These are phyloP conservation scores for Pseudoips prasinana DNA, from an alignment of 2,888 invertebrate species.

Conservation along the genomic window DNA sequence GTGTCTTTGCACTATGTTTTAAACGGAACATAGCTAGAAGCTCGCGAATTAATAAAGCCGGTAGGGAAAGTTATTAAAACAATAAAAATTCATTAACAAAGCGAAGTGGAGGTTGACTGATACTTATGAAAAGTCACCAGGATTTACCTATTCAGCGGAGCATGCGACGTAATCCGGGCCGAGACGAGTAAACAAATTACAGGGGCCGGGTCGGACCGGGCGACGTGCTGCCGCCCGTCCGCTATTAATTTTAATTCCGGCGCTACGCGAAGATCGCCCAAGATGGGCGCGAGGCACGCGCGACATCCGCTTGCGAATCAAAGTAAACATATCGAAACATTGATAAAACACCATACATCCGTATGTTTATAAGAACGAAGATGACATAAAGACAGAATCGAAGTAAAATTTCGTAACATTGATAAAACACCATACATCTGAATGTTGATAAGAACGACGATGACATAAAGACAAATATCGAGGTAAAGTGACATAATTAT, in stretches of 20 bases:
- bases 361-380: too few relatives aligned
- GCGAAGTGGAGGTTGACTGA: slow-evolving; percentile 34
- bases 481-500: too few relatives aligned
- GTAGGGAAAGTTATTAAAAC: slow-evolving; percentile 21
- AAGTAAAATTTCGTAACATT: too few relatives aligned
- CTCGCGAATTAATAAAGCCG: neutral
- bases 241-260: slow-evolving; percentile 81
- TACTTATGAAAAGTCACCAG: slow-evolving; percentile 58
- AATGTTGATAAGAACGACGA: too few relatives aligned
- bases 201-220: slow-evolving; percentile 55
- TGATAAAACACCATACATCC: slow-evolving; percentile 13
- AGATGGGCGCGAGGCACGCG: slow-evolving; percentile 70
- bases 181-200: slow-evolving; percentile 80
- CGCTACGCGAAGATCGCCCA: slow-evolving; percentile 69
- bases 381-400: too few relatives aligned
- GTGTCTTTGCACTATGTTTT: too few relatives aligned
- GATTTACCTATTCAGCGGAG: slow-evolving; percentile 75
- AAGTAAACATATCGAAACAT: slow-evolving; percentile 22
- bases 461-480: too few relatives aligned
- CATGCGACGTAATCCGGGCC: slow-evolving; percentile 75
- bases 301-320: slow-evolving; percentile 38
- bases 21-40: slow-evolving; percentile 3
- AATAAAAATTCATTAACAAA: slow-evolving; percentile 31
- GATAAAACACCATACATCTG: too few relatives aligned
- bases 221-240: slow-evolving; percentile 58